Conservation (phyloP, 2,888 invertebrate species). For the Nesidiocoris tenuis region DNA sequence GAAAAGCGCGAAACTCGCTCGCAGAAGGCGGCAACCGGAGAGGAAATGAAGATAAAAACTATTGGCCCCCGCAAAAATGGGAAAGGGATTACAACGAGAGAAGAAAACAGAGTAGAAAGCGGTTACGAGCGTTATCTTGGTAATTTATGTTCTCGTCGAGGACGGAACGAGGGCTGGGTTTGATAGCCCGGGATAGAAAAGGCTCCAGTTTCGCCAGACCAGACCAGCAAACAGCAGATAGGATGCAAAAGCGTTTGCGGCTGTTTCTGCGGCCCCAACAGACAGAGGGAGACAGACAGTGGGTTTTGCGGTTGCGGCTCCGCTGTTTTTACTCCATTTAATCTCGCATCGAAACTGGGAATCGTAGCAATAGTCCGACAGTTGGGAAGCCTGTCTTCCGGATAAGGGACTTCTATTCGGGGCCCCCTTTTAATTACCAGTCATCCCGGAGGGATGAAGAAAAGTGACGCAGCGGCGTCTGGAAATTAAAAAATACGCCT, state of each 20-base stretch:
- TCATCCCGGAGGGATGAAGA: neutral
- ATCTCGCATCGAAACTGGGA: conserved; percentile 32
- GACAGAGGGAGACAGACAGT: neutral
- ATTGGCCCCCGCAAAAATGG: conserved; percentile 37
- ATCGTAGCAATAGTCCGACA: conserved; percentile 2
- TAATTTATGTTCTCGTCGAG: conserved; percentile 28
- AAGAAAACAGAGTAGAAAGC: conserved; percentile 35
- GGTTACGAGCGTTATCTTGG: conserved; percentile 36
- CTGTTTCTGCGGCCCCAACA: neutral
- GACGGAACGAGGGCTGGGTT: conserved; percentile 2
- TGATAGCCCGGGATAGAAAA: neutral
- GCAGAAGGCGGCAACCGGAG: neutral
- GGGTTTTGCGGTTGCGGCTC: conserved; percentile 1
- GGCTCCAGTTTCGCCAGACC: neutral
- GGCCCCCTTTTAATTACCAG: conserved; percentile 16
- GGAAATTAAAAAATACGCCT: neutral
- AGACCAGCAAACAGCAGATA: conserved; percentile 8
- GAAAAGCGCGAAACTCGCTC: neutral
- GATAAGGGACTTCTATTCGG: neutral
- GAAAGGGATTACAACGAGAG: conserved; percentile 19
- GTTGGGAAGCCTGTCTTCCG: neutral
- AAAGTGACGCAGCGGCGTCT: neutral
- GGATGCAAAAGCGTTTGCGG: conserved; percentile 38
- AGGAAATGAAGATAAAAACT: conserved; percentile 32
- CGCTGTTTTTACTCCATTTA: conserved; percentile 38